A percentile compares a stretch with the other conserved stretches of the same genome.
These are phyloP conservation scores for Nyctereutes procyonoides DNA, from an alignment of 2,113 vertebrate genomes.

Conservation along the genomic window DNA sequence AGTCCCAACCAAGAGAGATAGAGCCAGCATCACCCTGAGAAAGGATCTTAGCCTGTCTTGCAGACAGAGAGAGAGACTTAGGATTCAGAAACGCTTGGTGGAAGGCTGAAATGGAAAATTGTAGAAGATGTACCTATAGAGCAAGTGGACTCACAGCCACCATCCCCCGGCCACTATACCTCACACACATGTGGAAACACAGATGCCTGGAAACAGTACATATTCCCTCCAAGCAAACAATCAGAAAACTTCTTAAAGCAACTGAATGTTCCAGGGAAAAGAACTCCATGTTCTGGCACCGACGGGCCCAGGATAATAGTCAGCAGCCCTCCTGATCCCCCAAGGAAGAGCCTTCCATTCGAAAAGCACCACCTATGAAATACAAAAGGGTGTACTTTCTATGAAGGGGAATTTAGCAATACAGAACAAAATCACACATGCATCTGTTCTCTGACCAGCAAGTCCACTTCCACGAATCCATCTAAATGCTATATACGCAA, in stretches of 20 bases:
- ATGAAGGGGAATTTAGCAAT: background rate
- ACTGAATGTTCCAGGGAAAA: background rate
- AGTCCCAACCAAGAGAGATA: background rate
- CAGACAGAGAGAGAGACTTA: fast-evolving
- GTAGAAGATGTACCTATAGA: background rate
- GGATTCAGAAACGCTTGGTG: background rate
- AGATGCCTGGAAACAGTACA: background rate
- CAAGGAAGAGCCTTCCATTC: background rate
- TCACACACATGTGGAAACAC: background rate
- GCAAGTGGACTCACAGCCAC: background rate
- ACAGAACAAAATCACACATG: background rate
- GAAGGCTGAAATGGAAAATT: background rate
- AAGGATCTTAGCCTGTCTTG: background rate
- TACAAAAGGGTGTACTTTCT: background rate
- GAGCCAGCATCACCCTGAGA: fast-evolving
- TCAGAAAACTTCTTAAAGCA: background rate
- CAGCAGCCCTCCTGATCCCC: background rate
- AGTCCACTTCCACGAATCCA: background rate
- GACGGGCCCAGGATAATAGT: background rate
- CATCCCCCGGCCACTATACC: background rate
- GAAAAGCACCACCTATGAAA: background rate
- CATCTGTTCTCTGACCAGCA: background rate
- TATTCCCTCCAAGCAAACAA: background rate
- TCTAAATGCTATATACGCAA: background rate
- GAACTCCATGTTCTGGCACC: background rate